Conservation (phyloP, 2,113 vertebrate genomes). For the Odocoileus hemionus region DNA sequence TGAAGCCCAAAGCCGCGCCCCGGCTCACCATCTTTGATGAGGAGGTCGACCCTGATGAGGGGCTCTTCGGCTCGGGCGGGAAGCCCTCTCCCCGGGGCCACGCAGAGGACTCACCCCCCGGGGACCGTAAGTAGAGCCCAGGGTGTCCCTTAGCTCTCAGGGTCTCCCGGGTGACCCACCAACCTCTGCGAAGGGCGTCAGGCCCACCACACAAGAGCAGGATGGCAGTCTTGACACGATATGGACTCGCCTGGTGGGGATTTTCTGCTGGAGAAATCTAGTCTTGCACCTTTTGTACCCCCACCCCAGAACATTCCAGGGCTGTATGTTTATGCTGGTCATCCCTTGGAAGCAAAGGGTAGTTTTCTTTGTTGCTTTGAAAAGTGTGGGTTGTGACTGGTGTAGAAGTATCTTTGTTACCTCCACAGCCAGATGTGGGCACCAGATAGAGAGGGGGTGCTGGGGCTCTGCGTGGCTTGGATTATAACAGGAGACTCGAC, state of each 20-base stretch:
- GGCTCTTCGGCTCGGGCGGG: conserved; percentile 75
- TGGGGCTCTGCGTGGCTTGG: accelerated
- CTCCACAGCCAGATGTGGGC: background rate
- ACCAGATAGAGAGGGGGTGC: accelerated
- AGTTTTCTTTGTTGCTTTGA: background rate
- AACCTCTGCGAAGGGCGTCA: background rate
- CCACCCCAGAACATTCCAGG: background rate
- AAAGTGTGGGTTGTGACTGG: background rate
- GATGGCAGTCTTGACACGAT: accelerated
- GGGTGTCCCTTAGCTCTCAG: background rate
- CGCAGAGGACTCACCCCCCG: background rate
- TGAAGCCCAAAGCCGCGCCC: conserved; percentile 46
- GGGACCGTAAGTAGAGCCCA: conserved; percentile 72
- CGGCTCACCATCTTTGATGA: conserved; percentile 83
- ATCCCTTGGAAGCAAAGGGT: background rate
- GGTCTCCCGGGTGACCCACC: background rate
- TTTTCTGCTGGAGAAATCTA: background rate
- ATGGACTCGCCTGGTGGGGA: accelerated
- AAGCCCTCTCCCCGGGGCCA: background rate
- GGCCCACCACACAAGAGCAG: accelerated
- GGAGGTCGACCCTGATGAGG: conserved; percentile 76
- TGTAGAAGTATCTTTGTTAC: background rate
- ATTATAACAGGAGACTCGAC: background rate
- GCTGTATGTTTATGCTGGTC: background rate
- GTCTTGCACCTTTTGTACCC: too few relatives aligned